Base-by-base conservation (phyloP, 2,888 invertebrate species). In the Chymomyza caudatula region DNA sequence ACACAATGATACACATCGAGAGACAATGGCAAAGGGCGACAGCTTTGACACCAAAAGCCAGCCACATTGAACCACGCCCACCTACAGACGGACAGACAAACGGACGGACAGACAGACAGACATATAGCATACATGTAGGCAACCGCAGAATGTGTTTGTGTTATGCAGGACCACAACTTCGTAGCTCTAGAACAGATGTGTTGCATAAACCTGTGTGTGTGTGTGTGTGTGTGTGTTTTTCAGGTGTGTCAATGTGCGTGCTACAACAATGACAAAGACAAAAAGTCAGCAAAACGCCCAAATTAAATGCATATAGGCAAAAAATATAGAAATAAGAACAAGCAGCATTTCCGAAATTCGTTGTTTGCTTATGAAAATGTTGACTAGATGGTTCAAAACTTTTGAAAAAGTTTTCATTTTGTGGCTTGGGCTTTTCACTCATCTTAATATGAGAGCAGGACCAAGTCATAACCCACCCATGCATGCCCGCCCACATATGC, bases 31-130 rank as follows among this genome's bases (percentile, higher is more conserved):
- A 56, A n/a, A 54, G 53, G 66, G 69, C 74, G 76, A 80, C 81
- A 76, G 81, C 69, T 80, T 81, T 80, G 85, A 84, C 80, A 80
- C 80, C 84, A 78, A 80, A 84, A 84, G 73, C 75, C 77, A 84
- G 74, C 76, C 67, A 64, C 73, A 77, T 65, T 59, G 47, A 63
- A 74, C 73, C 85, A 77, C 85, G 79, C 85, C 79, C 79, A 75
- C 51, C 64, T 59, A 19, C 20, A 54, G 17, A 23, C 20, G 47
- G 17, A 23, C 29, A 64, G 42, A 67, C 49, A 56, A 37, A 57
- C 68, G 57, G 23, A 20, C 20, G n/a, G n/a, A n/a, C n/a, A n/a
- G n/a, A n/a, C n/a, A n/a, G n/a, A 4, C 37, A 37, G 37, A 17
- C 11, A 37, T 37, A 37, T 2, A 29, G 29, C 29, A 37, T 37